Conservation (phyloP, 2,888 invertebrate genomes). For the Acrobasis consociella region DNA sequence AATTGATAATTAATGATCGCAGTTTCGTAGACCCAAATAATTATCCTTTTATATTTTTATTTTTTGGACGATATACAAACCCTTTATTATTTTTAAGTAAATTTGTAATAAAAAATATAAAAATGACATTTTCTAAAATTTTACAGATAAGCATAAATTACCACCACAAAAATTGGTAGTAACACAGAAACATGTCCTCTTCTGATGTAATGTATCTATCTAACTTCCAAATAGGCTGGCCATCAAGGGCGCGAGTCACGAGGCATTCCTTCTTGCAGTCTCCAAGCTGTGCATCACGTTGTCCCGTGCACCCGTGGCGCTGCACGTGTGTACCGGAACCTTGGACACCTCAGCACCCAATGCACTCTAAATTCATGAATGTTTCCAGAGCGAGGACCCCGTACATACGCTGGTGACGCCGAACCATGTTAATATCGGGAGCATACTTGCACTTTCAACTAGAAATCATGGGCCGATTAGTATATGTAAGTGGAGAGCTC, state of each 20-base stretch:
- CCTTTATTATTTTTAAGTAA: too few relatives aligned
- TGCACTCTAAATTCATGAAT: conserved; percentile 54
- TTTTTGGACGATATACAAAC: too few relatives aligned
- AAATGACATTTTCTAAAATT: not conserved
- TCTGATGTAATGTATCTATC: conserved; percentile 14
- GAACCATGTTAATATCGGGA: conserved; percentile 31
- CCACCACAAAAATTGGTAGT: not conserved
- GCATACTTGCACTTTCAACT: conserved; percentile 41
- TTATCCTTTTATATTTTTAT: too few relatives aligned
- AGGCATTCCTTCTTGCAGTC: conserved; percentile 16
- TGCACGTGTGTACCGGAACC: conserved; percentile 53
- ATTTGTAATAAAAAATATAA: too few relatives aligned
- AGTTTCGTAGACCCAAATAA: too few relatives aligned
- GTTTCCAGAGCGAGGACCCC: conserved; percentile 53
- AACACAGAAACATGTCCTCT: conserved; percentile 10
- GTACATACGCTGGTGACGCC: conserved; percentile 30
- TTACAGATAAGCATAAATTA: not conserved
- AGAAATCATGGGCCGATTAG: conserved; percentile 30
- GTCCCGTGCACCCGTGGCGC: conserved; percentile 40
- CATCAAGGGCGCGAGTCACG: conserved; percentile 25
- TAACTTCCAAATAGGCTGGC: conserved; percentile 15
- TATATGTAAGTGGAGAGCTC: conserved; percentile 23
- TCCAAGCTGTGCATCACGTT: conserved; percentile 47
- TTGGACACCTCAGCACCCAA: conserved; percentile 41
- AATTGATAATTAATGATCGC: too few relatives aligned